Conservation (phyloP, 2,888 invertebrate genomes). For the Blera fallax region DNA sequence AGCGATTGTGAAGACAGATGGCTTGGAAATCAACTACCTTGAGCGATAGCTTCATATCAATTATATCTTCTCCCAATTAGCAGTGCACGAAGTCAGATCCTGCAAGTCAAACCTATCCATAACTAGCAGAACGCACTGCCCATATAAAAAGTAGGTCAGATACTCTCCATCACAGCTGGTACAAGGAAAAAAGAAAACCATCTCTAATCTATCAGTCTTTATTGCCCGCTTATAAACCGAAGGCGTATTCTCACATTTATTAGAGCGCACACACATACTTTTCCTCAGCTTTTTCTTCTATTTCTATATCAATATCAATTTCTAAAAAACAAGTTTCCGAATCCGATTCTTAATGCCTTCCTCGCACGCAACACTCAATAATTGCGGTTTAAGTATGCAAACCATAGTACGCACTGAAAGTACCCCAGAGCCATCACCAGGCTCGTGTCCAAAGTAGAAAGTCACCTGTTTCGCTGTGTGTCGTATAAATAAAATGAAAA, state of each 20-base stretch:
- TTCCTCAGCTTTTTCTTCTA: background rate
- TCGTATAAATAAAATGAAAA: slow-evolving; percentile 47
- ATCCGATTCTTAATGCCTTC: slow-evolving; percentile 44
- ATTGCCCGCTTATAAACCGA: slow-evolving; percentile 53
- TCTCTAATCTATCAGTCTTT: slow-evolving; percentile 19
- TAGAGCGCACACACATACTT: slow-evolving; percentile 25
- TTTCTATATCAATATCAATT: slow-evolving; percentile 32
- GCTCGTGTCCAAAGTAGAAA: slow-evolving; percentile 60
- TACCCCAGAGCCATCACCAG: slow-evolving; percentile 40
- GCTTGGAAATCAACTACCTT: background rate
- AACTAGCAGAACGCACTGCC: background rate
- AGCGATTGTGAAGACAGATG: background rate
- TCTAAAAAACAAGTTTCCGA: slow-evolving; percentile 37
- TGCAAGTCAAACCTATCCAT: background rate
- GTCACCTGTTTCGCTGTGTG: slow-evolving; percentile 61
- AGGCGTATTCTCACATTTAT: slow-evolving; percentile 49
- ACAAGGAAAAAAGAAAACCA: background rate
- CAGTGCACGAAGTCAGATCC: background rate
- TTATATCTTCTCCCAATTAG: background rate
- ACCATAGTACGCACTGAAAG: slow-evolving; percentile 50
- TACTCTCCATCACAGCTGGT: slow-evolving; percentile 16
- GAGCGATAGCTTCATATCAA: background rate
- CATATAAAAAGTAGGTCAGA: slow-evolving; percentile 51
- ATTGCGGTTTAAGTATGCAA: slow-evolving; percentile 39
- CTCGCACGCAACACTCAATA: slow-evolving; percentile 48